Evolutionary conservation across 1,140 invertebrate genomes (phyloP), one percentile per base, ranked within the genome.

Genomic region (Drosophila paulistorum): DNA sequence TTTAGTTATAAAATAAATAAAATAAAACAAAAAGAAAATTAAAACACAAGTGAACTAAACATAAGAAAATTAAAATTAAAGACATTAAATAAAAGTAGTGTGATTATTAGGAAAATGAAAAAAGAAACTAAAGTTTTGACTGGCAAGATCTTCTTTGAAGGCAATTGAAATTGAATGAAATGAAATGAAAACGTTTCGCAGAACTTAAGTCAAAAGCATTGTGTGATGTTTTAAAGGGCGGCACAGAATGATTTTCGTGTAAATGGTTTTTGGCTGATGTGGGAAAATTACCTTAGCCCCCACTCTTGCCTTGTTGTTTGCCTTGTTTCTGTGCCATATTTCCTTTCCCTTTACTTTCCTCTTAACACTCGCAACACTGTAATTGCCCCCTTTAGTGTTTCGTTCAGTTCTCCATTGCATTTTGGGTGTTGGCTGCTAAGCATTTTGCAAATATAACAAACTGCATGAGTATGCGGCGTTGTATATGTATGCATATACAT

Each of bases 381-480:
- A 86, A 85, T 86, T 86, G 78, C 68, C 66, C 45, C 74, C 45
- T 51, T 71, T 59, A 51, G 58, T 68, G 64, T 41, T 60, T 23
- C 48, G 66, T 42, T 14, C 74, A 67, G 23, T 70, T 76, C 65
- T 55, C 60, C 10, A 11, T n/a, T 66, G 62, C 54, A 39, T 62
- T 64, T 58, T 26, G 61, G 48, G 67, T 55, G 65, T 71, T 60
- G 72, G 71, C 30, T 65, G 80, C 33, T 77, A 79, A 86, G 79
- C 79, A 65, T 79, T 86, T 82, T 71, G 75, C 79, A 82, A 86
- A 86, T 86, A 86, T 79, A 87, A 86, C 82, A 87, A 87, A 82
- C 79, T 79, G 65, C 63, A 78, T 10, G n/a, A 20, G 10, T 70
- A 51, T 64, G 59, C 63, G 77, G 17, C 1, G 23, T 17, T 33